Percentiles rank a stretch among this genome's conserved stretches.
phyloP scores from a whole-genome alignment of 2,888 invertebrate genomes.

The Limenitis camilla region DNA sequence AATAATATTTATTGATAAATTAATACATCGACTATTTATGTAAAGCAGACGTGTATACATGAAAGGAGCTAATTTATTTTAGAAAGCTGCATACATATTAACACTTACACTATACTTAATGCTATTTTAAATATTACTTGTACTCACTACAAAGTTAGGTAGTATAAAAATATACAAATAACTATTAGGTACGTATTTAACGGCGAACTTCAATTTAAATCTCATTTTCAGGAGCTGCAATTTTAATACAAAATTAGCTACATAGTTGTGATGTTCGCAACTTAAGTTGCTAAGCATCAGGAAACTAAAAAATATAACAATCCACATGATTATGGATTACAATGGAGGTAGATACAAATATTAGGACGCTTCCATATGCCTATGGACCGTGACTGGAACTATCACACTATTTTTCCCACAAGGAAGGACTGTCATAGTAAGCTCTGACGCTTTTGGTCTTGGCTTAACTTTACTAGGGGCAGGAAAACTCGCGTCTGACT shows the following conservation, averaged over 20 bases:
- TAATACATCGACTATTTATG: too few relatives aligned
- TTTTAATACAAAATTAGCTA: slow-evolving; percentile 3
- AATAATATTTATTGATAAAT: too few relatives aligned
- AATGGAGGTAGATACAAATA: slow-evolving; percentile 46
- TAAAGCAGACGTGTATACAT: too few relatives aligned
- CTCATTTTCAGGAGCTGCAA: slow-evolving; percentile 1
- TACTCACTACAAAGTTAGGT: slow-evolving; percentile 1
- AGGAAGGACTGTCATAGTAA: slow-evolving; percentile 67
- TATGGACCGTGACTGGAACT: slow-evolving; percentile 92
- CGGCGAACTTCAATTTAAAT: background rate
- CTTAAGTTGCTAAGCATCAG: slow-evolving; percentile 14
- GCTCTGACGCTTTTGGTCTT: slow-evolving; percentile 53
- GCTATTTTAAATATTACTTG: background rate
- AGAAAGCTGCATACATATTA: too few relatives aligned
- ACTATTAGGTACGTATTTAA: background rate
- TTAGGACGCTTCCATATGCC: slow-evolving; percentile 87
- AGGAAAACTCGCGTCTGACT: slow-evolving; percentile 75
- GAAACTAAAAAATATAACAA: slow-evolving; percentile 12
- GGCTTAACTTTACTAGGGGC: slow-evolving; percentile 65
- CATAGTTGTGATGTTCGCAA: background rate
- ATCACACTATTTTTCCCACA: slow-evolving; percentile 77
- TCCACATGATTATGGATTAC: slow-evolving; percentile 24
- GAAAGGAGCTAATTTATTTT: too few relatives aligned
- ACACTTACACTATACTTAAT: too few relatives aligned
- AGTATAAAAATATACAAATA: slow-evolving; percentile 15